Conservation (phyloP, 2,113 vertebrate species). For the Cryptoleucopteryx plumbea region DNA sequence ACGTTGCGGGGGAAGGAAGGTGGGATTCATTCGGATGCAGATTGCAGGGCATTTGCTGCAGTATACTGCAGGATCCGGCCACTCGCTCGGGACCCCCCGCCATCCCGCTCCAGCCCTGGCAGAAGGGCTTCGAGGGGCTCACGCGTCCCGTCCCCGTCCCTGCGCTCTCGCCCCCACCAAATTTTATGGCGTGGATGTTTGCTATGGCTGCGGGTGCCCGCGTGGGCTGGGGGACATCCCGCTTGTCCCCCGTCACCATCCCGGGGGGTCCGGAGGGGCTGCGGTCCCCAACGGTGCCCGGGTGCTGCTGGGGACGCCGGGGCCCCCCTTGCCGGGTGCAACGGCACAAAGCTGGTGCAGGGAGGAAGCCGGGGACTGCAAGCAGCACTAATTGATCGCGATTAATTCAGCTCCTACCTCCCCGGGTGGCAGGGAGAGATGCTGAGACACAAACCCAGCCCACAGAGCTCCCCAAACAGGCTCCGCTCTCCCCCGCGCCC, state of each 20-base stretch:
- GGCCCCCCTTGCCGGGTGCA: background rate
- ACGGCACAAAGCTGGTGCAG: constrained; percentile 45
- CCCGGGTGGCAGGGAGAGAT: constrained; percentile 43
- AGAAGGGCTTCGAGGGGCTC: background rate
- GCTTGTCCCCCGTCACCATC: background rate
- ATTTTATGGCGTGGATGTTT: background rate
- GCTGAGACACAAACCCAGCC: constrained; percentile 42
- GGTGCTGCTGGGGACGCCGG: background rate
- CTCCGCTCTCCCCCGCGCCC: background rate
- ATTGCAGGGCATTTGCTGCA: constrained; percentile 47
- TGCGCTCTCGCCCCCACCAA: background rate
- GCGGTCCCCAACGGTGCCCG: background rate
- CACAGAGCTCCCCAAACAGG: constrained; percentile 22
- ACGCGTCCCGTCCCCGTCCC: background rate
- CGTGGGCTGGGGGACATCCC: background rate
- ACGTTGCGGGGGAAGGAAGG: constrained; percentile 45
- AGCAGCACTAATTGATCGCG: constrained; percentile 62
- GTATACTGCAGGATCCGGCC: constrained; percentile 30
- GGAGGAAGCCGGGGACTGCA: constrained; percentile 32
- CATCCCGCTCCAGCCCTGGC: background rate
- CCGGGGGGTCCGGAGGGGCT: background rate
- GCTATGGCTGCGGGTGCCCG: background rate
- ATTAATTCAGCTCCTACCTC: constrained; percentile 65
- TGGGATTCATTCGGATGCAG: constrained; percentile 46
- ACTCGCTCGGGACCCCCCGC: rapidly evolving